Evolutionary conservation across 2,888 invertebrate genomes (phyloP), one percentile per base, ranked within the genome.

Genomic region (Argyresthia albistria): DNA sequence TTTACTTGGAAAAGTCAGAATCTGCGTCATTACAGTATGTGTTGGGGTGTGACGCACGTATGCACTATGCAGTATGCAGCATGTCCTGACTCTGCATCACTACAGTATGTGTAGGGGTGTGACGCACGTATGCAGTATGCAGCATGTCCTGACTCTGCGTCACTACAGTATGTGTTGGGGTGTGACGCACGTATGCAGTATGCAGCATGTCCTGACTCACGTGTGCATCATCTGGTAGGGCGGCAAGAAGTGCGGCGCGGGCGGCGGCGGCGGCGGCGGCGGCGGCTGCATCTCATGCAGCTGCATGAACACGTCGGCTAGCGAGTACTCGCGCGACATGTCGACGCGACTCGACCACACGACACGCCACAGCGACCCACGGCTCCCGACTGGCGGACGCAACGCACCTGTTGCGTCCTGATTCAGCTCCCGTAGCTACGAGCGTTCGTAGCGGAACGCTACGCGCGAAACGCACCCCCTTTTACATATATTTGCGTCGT

Each of bases 301-400:
- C 16, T 70, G 71, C 54, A 73, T 14, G 59, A 70, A 78, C 57
- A 61, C 72, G 15, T 74, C 75, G 53, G 69, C 62, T 4, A 70
- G 70, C 54, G 66, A 55, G 58, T 61, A 73, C 6, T 77, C 74
- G 53, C 69, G 69, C 61, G 77, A 66, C 78, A 79, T 77, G 53
- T 54, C 64, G 60, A 54, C 56, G 45, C 53, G 35, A 25, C 43
- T n/a, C 56, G 47, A 43, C 50, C 54, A 42, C 53, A n/a, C 50
- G 6, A 25, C 25, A 25, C 25, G 25, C 25, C 25, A 25, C 25
- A 25, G 42, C 53, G 42, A 43, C 43, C 36, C 47, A 36, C 54
- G 47, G 47, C 46, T 54, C 54, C 53, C 52, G 50, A 39, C 51
- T 16, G 15, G 3, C 9, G 25, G 25, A 4, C 25, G 25, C 50